Conservation (phyloP, 1,140 invertebrate genomes). For the Eupristina koningsbergeri region DNA sequence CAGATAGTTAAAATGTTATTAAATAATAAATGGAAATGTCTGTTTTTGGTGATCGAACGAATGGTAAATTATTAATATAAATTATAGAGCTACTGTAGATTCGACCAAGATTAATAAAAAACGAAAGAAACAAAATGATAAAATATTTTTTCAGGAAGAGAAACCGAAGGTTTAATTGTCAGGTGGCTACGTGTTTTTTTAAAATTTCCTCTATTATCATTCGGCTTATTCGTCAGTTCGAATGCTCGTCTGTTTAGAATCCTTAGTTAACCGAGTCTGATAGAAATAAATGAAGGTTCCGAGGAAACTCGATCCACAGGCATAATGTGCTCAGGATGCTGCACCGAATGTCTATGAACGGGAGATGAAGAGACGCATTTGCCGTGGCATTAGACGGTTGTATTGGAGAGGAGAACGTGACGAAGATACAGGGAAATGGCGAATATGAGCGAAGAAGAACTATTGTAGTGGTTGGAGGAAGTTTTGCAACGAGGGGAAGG, state of each 20-base stretch:
- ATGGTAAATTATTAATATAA: too few species aligned
- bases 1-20: too few species aligned
- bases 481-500: background rate
- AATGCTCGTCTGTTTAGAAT: background rate
- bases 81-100: too few species aligned
- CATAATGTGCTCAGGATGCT: background rate
- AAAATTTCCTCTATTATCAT: background rate
- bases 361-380: background rate
- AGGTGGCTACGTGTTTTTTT: background rate
- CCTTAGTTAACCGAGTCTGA: background rate
- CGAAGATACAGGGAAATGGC: background rate
- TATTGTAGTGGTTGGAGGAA: background rate
- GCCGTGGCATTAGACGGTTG: slow-evolving; percentile 7
- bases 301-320: background rate
- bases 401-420: background rate
- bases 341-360: background rate
- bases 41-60: too few species aligned
- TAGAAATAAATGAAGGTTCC: background rate
- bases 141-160: background rate
- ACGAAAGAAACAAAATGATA: too few species aligned
- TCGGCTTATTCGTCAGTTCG: background rate
- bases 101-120: too few species aligned
- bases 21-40: too few species aligned
- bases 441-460: slow-evolving; percentile 1
- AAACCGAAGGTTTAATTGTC: background rate